Conservation (phyloP, 2,113 vertebrate genomes). For the Ophthalmolycus amberensis region DNA sequence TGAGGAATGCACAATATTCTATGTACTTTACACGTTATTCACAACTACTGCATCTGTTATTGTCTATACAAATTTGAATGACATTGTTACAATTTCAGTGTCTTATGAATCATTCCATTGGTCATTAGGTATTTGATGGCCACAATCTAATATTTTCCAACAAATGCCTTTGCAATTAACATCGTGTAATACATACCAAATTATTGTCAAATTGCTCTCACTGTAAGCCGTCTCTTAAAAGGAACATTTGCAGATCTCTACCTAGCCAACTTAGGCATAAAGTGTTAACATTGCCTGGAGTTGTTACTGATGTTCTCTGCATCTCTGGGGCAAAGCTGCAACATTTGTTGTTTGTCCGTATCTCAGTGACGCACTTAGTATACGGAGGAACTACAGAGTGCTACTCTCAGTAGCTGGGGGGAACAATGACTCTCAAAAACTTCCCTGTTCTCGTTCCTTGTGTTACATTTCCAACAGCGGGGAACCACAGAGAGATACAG, state of each 20-base stretch:
- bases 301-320: neutral
- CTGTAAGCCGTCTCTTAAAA: neutral
- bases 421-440: neutral
- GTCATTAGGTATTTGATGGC: neutral
- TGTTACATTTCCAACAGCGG: neutral
- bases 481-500: no score
- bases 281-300: neutral
- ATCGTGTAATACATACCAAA: neutral
- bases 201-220: constrained; percentile 1
- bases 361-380: neutral
- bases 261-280: neutral
- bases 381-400: neutral
- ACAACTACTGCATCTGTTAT: neutral
- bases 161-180: neutral
- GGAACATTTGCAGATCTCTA: neutral
- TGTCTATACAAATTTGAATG: neutral
- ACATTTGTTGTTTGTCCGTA: neutral
- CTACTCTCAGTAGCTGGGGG: neutral
- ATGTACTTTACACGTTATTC: neutral
- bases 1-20: neutral
- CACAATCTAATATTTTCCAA: neutral
- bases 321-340: neutral
- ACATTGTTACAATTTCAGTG: neutral
- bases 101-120: neutral
- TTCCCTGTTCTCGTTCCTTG: no score